Conservation (phyloP, 2,888 invertebrate species). For the Sipha maydis region DNA sequence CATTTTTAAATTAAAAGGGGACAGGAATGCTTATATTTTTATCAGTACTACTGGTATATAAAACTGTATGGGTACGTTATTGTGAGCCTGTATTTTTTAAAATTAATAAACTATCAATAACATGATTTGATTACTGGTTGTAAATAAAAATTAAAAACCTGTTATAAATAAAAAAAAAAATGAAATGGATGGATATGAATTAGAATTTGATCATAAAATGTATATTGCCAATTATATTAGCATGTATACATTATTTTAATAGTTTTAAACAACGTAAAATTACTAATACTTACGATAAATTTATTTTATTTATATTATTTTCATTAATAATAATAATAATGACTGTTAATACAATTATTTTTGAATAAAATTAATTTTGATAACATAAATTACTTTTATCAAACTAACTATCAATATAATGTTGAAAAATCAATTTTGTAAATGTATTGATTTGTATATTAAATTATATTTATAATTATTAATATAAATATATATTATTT, state of each 20-base stretch:
- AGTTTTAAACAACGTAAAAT: neutral
- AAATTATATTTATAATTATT: no score
- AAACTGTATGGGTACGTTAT: conserved; percentile 1
- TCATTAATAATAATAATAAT: no score
- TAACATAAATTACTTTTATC: no score
- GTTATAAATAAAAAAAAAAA: conserved; percentile 15
- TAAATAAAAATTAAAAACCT: conserved; percentile 10
- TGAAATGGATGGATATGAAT: no score
- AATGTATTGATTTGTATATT: no score
- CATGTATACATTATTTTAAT: neutral
- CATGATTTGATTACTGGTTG: neutral
- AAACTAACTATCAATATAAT: no score
- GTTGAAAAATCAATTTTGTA: no score
- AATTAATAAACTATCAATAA: neutral
- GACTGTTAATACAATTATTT: no score
- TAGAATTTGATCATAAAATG: conserved; percentile 13
- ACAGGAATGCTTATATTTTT: conserved; percentile 9
- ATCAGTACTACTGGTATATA: conserved; percentile 7
- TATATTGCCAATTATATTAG: neutral
- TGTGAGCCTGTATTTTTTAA: conserved; percentile 6
- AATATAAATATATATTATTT: no score
- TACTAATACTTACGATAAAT: neutral
- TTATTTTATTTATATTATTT: neutral
- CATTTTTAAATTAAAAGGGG: neutral
- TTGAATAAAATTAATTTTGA: no score